Conservation (phyloP, 2,888 invertebrate species). For the Melitaea athalia region DNA sequence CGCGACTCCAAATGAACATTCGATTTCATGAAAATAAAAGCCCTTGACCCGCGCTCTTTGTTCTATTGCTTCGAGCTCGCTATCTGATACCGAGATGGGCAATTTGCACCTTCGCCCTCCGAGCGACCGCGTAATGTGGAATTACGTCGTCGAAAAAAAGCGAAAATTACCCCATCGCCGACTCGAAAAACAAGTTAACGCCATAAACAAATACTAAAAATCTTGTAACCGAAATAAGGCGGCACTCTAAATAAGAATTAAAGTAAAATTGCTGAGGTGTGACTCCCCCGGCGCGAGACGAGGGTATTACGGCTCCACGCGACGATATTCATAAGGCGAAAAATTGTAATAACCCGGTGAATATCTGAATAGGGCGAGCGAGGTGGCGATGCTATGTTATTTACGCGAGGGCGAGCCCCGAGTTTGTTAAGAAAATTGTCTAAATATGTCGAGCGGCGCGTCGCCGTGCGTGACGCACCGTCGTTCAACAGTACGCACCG, state of each 20-base stretch:
- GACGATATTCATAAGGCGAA: conserved; percentile 82
- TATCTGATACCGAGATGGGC: conserved; percentile 48
- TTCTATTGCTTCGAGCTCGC: conserved; percentile 29
- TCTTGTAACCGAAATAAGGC: conserved; percentile 80
- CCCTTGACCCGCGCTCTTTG: conserved; percentile 69
- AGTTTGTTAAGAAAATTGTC: conserved; percentile 76
- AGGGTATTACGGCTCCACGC: conserved; percentile 63
- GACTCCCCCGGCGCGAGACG: conserved; percentile 64
- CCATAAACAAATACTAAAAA: conserved; percentile 81
- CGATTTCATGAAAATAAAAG: conserved; percentile 64
- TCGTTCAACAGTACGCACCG: background rate
- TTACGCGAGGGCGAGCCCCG: conserved; percentile 66
- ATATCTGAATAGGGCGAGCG: conserved; percentile 66
- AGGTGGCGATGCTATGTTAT: conserved; percentile 61
- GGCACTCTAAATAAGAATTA: conserved; percentile 81
- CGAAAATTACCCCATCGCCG: conserved; percentile 69
- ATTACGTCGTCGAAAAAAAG: conserved; percentile 64
- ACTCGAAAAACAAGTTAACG: conserved; percentile 65
- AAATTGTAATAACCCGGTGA: conserved; percentile 81
- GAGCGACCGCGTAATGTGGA: conserved; percentile 56
- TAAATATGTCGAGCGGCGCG: conserved; percentile 62
- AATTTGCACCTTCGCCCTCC: conserved; percentile 59
- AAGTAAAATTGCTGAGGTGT: conserved; percentile 80
- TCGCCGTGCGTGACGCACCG: conserved; percentile 25
- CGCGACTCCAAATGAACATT: conserved; percentile 58